Base-by-base conservation (phyloP, 2,888 invertebrate genomes). In the Drosophila pegasa region DNA sequence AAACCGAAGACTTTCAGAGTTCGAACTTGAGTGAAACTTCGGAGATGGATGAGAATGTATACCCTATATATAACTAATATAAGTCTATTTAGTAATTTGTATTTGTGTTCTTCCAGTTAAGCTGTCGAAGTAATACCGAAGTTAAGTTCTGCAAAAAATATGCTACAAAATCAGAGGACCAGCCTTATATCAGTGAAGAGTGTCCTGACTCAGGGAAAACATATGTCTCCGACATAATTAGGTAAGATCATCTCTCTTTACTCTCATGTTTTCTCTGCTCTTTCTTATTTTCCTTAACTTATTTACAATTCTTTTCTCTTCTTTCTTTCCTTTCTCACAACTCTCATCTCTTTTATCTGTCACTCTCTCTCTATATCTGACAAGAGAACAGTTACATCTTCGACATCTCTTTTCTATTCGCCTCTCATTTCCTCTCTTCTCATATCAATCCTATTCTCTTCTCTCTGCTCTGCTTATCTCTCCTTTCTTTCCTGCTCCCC, bases 311-410 rank as follows among this genome's bases (percentile, higher is more conserved):
- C 31, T 31, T 3, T 45, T 27, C 27, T 29, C 9, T 45, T 27
- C 10, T 31, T 31, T 31, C 12, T 12, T 45, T 29, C 43, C 9
- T 45, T n/a, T 45, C 40, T 20, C 8, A 3, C 41, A 7, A n/a
- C n/a, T 16, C 10, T 10, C 16, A 5, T 10, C 27, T 45, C 1
- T 2, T 12, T 5, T 31, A n/a, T 45, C 45, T 27, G 10, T 10
- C 29, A 16, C 16, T n/a, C 16, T 12, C 29, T 45, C 16, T 45
- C 16, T n/a, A 10, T 12, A 16, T 45, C 16, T 45, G 27, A 12
- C 16, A 29, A 45, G 43, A 43, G 43, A 43, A 25, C 43, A 43
- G 45, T 7, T 10, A 12, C 45, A 29, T 45, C 27, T 29, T 45
- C 3, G 3, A 16, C 3, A 12, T 45, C 3, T 16, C 12, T 3